Percentiles rank a stretch among this genome's conserved stretches.
Evolutionary conservation across 2,888 invertebrate species (phyloP).

Genomic region (Nomada flava): DNA sequence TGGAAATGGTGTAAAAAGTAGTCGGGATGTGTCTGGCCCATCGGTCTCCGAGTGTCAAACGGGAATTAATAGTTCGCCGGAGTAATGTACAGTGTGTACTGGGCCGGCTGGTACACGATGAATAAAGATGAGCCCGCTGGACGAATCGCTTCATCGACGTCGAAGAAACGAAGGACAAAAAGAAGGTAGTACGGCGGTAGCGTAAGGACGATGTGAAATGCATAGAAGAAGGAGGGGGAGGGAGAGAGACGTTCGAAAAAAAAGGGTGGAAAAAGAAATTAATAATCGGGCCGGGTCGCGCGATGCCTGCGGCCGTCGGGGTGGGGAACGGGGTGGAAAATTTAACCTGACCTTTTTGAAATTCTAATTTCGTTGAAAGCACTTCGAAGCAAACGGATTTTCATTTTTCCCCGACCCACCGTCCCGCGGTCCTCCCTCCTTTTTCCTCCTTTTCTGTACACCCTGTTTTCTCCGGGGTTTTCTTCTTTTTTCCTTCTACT

Average conservation of each 20-base stretch:
- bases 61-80: conserved; percentile 67
- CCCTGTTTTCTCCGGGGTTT: background rate
- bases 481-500: background rate
- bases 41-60: conserved; percentile 73
- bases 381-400: conserved; percentile 62
- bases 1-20: conserved; percentile 67
- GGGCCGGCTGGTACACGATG: conserved; percentile 57
- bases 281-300: conserved; percentile 62
- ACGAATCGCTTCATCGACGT: conserved; percentile 67
- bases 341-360: conserved; percentile 65
- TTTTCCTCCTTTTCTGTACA: background rate
- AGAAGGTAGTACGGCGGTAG: background rate
- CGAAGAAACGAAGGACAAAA: conserved; percentile 54
- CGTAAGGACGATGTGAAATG: no score
- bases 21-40: conserved; percentile 57
- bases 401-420: conserved; percentile 43
- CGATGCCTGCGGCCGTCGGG: conserved; percentile 7
- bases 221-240: background rate
- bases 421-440: background rate
- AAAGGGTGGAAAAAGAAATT: conserved; percentile 60
- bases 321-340: background rate
- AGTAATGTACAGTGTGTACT: conserved; percentile 70
- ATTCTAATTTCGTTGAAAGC: conserved; percentile 71
- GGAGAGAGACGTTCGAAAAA: background rate
- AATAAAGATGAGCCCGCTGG: conserved; percentile 69